phyloP scores from a whole-genome alignment of 2,888 invertebrate species.

The Drosophila nr. perissopoda region DNA sequence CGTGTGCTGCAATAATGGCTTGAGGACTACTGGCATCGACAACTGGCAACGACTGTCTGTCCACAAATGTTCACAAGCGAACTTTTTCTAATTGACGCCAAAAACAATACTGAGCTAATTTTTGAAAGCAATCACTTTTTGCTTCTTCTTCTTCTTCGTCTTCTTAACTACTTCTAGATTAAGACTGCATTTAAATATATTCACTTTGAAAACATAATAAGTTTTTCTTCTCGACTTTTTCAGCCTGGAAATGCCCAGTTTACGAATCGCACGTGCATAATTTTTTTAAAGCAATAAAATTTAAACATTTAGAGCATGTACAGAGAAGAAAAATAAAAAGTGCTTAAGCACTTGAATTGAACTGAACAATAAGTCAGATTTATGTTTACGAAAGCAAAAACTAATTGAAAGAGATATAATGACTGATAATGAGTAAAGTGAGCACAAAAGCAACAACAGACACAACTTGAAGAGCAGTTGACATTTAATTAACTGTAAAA shows the following conservation, averaged over 20 bases:
- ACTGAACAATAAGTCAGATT: not conserved
- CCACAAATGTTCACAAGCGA: not conserved
- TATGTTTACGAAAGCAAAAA: not conserved
- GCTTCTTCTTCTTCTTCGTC: not conserved
- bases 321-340: not conserved
- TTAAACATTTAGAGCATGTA: not conserved
- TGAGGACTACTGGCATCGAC: constrained; percentile 4
- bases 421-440: not conserved
- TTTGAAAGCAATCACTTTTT: not conserved
- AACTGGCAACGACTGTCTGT: not conserved
- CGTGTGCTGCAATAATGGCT: constrained; percentile 16
- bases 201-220: not conserved
- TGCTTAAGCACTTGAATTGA: not conserved
- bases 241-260: not conserved
- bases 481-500: not conserved
- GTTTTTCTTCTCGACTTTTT: not conserved
- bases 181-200: not conserved
- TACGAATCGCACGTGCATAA: constrained; percentile 2
- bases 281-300: not conserved
- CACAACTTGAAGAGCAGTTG: not conserved
- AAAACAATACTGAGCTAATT: not conserved
- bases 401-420: not conserved
- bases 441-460: not conserved
- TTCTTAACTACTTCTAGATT: not conserved
- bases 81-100: not conserved